A percentile compares a stretch with the other conserved stretches of the same genome.
phyloP scores from a whole-genome alignment of 2,797 vertebrate species.

The Otolemur crassicaudatus region DNA sequence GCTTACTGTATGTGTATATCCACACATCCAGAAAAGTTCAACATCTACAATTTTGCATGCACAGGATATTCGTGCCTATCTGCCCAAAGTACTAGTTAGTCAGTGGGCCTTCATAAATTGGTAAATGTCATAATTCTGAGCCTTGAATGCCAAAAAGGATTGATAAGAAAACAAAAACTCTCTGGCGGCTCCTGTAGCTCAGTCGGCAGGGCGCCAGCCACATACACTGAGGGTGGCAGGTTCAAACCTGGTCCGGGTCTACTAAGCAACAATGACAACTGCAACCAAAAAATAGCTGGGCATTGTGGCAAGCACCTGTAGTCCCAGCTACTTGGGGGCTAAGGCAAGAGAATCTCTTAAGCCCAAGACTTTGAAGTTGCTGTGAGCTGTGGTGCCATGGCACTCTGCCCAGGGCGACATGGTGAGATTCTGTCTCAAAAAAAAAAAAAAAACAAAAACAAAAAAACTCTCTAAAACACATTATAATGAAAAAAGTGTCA shows the following conservation, averaged over 20 bases:
- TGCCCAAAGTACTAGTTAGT: not conserved
- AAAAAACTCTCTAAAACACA: not conserved
- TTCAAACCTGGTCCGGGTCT: too few relatives aligned
- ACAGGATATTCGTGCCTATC: not conserved
- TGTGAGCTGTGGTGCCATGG: too few relatives aligned
- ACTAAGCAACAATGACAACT: too few relatives aligned
- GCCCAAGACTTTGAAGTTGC: too few relatives aligned
- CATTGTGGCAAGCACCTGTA: too few relatives aligned
- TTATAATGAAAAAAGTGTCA: not conserved
- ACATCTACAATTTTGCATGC: not conserved
- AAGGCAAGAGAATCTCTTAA: too few relatives aligned
- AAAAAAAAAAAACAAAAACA: not conserved
- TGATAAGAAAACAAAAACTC: not conserved
- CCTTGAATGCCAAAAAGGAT: not conserved
- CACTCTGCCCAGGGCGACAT: too few relatives aligned
- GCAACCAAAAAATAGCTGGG: too few relatives aligned
- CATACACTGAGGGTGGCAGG: too few relatives aligned
- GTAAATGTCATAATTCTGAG: not conserved
- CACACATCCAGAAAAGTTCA: not conserved
- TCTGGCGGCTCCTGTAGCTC: too few relatives aligned
- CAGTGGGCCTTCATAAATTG: not conserved
- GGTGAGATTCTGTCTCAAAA: not conserved
- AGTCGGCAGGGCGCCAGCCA: too few relatives aligned
- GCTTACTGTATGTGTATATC: not conserved
- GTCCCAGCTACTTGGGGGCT: too few relatives aligned